Base-by-base conservation (phyloP, 1,140 invertebrate species). In the Zaprionus nigranus region DNA sequence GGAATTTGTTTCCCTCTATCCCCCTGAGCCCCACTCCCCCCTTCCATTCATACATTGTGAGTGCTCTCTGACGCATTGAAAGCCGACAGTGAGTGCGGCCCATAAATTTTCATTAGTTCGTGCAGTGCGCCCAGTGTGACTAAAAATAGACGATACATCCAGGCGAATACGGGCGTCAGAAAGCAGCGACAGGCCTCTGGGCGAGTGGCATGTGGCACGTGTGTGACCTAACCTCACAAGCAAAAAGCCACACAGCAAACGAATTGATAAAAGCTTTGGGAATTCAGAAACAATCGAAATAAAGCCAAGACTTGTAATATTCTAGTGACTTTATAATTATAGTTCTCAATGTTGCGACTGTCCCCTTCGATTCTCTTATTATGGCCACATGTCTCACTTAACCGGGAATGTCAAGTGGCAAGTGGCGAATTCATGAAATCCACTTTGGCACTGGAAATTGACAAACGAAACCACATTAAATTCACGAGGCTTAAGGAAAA, bases 91-190 rank as follows among this genome's bases (percentile, higher is more conserved):
- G 62, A 51, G 40, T 51, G 61, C 64, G 46, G 53, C 69, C 76
- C 78, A 77, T 84, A 81, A 84, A 81, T 84, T 85, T 71, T 78
- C 75, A 79, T 82, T 71, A 75, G 53, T 24, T 20, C 11, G 24
- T 85, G 66, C 75, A 81, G 54, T 74, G 34, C 22, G 38, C 13
- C n/a, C 51, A 65, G 51, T 7, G 46, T 70, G 56, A 73, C 75
- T 66, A 67, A 62, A 56, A 61, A 60, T 66, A 40, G 56, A n/a
- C 13, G 22, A 28, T n/a, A 11, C 46, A 24, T 51, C 20, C 46
- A 24, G 46, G 46, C 46, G n/a, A 46, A 6, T 17, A 28, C 63
- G 20, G 15, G 49, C 61, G 46, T 38, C 62, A 65, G 51, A 43
- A 36, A 12, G 28, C 17, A 24, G 5, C 30, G 30, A n/a, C 61